Percentiles rank a stretch among this genome's conserved stretches.
Evolutionary conservation across 37 sponge, comb jelly and placozoan genomes (phyloP).

Genomic region (Halichondria panicea): DNA sequence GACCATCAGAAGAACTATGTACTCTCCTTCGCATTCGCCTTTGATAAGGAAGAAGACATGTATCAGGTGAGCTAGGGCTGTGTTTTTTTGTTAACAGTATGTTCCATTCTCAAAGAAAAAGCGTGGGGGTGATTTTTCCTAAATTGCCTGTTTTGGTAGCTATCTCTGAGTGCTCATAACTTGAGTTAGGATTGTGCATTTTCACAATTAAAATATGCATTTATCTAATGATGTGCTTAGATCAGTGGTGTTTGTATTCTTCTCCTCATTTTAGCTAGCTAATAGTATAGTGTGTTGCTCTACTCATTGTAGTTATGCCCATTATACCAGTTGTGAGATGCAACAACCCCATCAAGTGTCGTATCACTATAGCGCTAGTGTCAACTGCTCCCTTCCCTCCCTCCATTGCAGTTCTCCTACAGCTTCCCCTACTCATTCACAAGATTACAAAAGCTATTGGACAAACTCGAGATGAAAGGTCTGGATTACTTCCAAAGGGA

Average conservation of each 20-base stretch:
- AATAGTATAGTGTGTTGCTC: too few relatives aligned
- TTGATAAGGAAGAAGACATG: slow-evolving; percentile 86
- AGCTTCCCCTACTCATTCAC: slow-evolving; percentile 93
- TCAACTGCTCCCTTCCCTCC: background rate
- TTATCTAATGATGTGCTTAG: too few relatives aligned
- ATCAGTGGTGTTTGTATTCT: background rate
- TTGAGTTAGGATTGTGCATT: too few relatives aligned
- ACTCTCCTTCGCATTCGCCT: slow-evolving; percentile 90
- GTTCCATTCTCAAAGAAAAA: too few relatives aligned
- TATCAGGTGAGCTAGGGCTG: slow-evolving; percentile 65
- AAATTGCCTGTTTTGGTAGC: too few relatives aligned
- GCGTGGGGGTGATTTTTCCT: too few relatives aligned
- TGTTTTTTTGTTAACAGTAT: background rate
- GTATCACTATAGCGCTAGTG: too few relatives aligned
- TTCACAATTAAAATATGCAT: too few relatives aligned
- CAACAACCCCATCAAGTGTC: too few relatives aligned
- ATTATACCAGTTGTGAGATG: too few relatives aligned
- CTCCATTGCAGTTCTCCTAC: slow-evolving; percentile 84
- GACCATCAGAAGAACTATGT: slow-evolving; percentile 94
- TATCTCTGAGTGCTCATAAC: too few relatives aligned
- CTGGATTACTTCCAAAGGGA: slow-evolving; percentile 58
- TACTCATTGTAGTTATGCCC: too few relatives aligned
- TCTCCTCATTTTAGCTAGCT: background rate
- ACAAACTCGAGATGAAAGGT: slow-evolving; percentile 39
- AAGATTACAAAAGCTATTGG: slow-evolving; percentile 70